These are phyloP conservation scores for Eptesicus fuscus DNA, from an alignment of 2,113 vertebrate genomes.

Conservation along the genomic window DNA sequence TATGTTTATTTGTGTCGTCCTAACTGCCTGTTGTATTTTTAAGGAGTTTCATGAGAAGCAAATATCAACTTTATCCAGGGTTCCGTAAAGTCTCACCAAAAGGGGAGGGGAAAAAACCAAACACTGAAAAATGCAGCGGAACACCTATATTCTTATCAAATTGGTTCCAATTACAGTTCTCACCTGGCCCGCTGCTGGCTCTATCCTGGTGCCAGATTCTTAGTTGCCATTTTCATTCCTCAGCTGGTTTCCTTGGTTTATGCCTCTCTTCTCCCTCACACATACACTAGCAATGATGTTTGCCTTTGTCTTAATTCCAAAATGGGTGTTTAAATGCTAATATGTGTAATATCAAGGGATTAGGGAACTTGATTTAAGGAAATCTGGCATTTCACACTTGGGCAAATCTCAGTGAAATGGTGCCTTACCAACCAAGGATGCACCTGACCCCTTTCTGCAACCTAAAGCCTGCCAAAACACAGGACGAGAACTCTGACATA, in stretches of 20 bases:
- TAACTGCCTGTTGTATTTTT: slow-evolving; percentile 3
- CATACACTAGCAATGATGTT: slow-evolving; percentile 53
- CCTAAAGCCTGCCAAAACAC: not conserved
- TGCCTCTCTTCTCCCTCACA: not conserved
- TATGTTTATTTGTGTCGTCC: slow-evolving; percentile 35
- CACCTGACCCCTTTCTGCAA: not conserved
- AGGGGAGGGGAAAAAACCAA: not conserved
- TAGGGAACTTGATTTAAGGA: slow-evolving; percentile 62
- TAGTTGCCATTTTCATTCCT: slow-evolving; percentile 55
- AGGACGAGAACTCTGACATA: not conserved
- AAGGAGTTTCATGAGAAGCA: slow-evolving; percentile 2
- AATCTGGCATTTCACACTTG: slow-evolving; percentile 63
- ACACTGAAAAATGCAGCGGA: not conserved
- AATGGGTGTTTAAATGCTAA: slow-evolving; percentile 65
- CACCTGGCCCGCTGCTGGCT: slow-evolving; percentile 44
- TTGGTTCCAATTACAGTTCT: not conserved
- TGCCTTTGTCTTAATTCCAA: slow-evolving; percentile 73
- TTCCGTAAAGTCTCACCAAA: not conserved
- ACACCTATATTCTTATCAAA: not conserved
- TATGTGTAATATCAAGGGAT: slow-evolving; percentile 62
- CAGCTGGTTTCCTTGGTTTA: slow-evolving; percentile 60
- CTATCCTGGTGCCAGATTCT: slow-evolving; percentile 40
- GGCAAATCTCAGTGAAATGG: not conserved
- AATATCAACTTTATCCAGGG: not conserved
- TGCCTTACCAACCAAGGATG: slow-evolving; percentile 19